Evolutionary conservation across 2,113 vertebrate species (phyloP), one percentile per base, ranked within the genome.

Genomic region (Spilogale gracilis): DNA sequence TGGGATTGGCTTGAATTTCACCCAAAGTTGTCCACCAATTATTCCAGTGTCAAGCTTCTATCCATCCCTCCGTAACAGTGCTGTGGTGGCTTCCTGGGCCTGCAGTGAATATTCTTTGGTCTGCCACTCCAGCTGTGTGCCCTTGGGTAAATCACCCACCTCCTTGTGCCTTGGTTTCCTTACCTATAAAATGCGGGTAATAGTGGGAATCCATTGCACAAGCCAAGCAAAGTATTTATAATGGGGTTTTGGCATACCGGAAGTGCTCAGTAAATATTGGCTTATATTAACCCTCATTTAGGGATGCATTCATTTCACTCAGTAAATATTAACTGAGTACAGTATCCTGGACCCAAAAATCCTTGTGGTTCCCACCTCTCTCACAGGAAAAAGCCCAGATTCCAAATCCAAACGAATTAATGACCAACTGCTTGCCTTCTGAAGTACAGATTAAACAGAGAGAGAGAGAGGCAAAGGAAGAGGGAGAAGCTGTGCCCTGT

Each of bases 401-500:
- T 91, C 69, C 38, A 87, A 96, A 50, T 81, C 69, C 58, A 48
- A 82, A 43, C 6, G 76, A 93, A 82, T 93, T 89, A 85, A 91
- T 1, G 30, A 93, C 88, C 73, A 21, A 65, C 71, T 86, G 60
- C 85, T 83, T 91, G 48, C 56, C 84, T 86, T 97, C 89, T 94
- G 85, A 96, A 97, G 96, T 83, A 2, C 45, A 94, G 94, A 96
- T 96, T 83, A 95, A 87, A 96, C 23, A 74, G 21, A 25, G 58
- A 73, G 6, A 8, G 16, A 7, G 54, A 9, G 43, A 38, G 65
- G 81, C 61, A 17, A 16, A 30, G 45, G 86, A 16, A 61, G 61
- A 58, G 52, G 21, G 76, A 43, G 60, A 90, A 48, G 84, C 65
- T 17, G n/a, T 4, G 18, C 60, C 45, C 90, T 69, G 6, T 13